Evolutionary conservation across 1,140 invertebrate genomes (phyloP), one percentile per base, ranked within the genome.

Genomic region (Lethrus apterus): DNA sequence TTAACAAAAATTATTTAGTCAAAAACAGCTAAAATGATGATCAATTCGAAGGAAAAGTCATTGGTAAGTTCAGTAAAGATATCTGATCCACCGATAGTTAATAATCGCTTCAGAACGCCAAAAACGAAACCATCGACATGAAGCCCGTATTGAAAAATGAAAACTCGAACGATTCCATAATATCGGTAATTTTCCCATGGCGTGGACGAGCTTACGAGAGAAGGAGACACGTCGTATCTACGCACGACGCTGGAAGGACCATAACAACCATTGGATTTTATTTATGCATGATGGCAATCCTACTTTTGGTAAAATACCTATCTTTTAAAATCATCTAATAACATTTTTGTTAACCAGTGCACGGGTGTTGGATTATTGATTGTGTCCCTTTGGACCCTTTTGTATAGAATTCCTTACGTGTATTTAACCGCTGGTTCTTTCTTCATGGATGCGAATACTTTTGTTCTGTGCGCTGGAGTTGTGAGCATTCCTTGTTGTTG

Each of bases 401-500:
- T 42, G 13, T 19, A 42, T 17, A 24, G 40, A 26, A 15, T 26
- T 10, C 40, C 40, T 26, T 42, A 11, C 15, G 2, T 29, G 24
- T 24, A 42, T 17, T 10, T 42, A 13, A 42, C 40, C 15, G 40
- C 24, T 3, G 24, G 40, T 9, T 26, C 24, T 4, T 42, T 42
- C 40, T 29, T 26, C 24, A 26, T 29, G 24, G 40, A 42, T 26
- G 40, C 40, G 13, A 42, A 13, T 21, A 42, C 21, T 4, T 42
- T 42, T 42, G 29, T 24, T 2, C 17, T 42, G 18, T 42, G 21
- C 24, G 40, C 40, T 4, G 19, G 40, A 11, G 11, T 42, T 10
- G 23, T 42, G 9, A 42, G 40, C 23, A 42, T 42, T 13, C 24
- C 24, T 11, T 42, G 40, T 29, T 42, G 40, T 4, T 42, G 40